Base-by-base conservation (phyloP, 2,797 vertebrate species). In the Ambastaia sidthimunki region DNA sequence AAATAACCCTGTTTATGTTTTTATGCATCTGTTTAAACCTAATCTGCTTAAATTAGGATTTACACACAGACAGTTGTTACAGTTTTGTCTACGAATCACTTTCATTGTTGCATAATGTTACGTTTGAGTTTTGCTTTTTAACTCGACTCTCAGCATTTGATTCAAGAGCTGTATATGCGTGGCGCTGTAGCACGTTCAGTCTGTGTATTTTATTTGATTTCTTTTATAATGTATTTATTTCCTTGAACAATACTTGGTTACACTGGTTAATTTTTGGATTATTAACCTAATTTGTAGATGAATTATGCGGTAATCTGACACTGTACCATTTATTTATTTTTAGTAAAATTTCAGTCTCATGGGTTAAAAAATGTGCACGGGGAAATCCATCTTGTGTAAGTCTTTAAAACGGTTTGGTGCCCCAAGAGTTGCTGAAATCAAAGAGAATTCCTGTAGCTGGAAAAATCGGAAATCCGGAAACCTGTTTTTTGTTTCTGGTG, bases 211-310 rank as follows among this genome's bases (percentile, higher is more conserved):
- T 55, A 11, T 48, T 66, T 55, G 60, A 13, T 37, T 66, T 67
- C 21, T 60, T 79, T 63, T 76, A 70, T 31, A 37, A 63, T 15
- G 11, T 59, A 80, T 85, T 80, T 82, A 66, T 83, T 82, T 84
- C 62, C 81, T 48, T 0, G 57, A 47, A 9, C n/a, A 50, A 19
- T 34, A 65, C 78, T 66, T 50, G 37, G 59, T 65, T 69, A 78
- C 76, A 78, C 85, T 84, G 82, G 78, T 66, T 81, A 54, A 74
- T 80, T 63, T 50, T 28, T 21, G 12, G 28, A 71, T 31, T 19
- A 25, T 71, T 6, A 63, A 57, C n/a, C 11, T 31, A 54, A 66
- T 41, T n/a, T 44, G 21, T 60, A 52, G n/a, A 2, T 60, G n/a
- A 69, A 5, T 41, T 75, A 50, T 60, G 59, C 76, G 63, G 55